Percentiles rank a stretch among this genome's conserved stretches.
phyloP scores from a whole-genome alignment of 2,797 vertebrate genomes.

The Hyperoplus immaculatus region DNA sequence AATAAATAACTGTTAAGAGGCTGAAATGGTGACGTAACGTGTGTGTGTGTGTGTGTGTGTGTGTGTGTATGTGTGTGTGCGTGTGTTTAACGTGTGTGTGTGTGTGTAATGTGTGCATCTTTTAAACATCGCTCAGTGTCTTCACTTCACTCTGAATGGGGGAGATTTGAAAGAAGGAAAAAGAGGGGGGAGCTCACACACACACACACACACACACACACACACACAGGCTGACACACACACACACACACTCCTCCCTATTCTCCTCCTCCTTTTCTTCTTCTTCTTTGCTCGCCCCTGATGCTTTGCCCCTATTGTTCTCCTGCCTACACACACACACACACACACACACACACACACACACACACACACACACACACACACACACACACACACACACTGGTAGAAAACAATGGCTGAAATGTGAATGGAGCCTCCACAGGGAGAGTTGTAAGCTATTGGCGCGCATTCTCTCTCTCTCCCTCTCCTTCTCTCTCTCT shows the following conservation, averaged over 20 bases:
- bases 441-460: constrained; percentile 58
- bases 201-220: too few species aligned
- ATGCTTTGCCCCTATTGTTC: constrained; percentile 72
- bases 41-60: too few species aligned
- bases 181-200: not conserved
- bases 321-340: constrained; percentile 32
- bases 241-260: too few species aligned
- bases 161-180: constrained; percentile 8
- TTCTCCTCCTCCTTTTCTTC: not conserved
- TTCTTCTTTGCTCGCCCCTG: not conserved
- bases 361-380: constrained; percentile 45
- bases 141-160: constrained; percentile 8
- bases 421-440: constrained; percentile 63
- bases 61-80: too few species aligned
- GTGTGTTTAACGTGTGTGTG: constrained; percentile 7
- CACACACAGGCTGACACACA: too few species aligned
- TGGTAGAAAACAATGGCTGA: constrained; percentile 58
- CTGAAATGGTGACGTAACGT: too few species aligned
- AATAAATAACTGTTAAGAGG: too few species aligned
- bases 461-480: constrained; percentile 39
- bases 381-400: constrained; percentile 49
- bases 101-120: constrained; percentile 2
- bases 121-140: constrained; percentile 1
- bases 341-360: constrained; percentile 30
- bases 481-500: constrained; percentile 11